Evolutionary conservation across 2,797 vertebrate genomes (phyloP), one percentile per base, ranked within the genome.

Genomic region (Coendou prehensilis): DNA sequence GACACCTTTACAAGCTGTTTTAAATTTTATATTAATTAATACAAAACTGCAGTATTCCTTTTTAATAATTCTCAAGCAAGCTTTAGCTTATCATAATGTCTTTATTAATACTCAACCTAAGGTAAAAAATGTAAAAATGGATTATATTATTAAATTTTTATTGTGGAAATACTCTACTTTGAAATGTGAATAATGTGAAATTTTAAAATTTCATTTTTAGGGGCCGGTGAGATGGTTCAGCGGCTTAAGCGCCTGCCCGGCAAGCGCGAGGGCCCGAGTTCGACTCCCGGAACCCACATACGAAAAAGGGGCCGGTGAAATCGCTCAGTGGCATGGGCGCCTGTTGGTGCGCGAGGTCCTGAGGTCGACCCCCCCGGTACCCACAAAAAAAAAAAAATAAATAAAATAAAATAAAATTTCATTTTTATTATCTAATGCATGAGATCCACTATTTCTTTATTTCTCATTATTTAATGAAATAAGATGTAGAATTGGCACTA

Each of bases 391-490:
- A n/a, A n/a, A n/a, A n/a, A n/a, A n/a, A n/a, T n/a, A n/a, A n/a
- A n/a, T n/a, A n/a, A n/a, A n/a, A n/a, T n/a, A n/a, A n/a, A n/a
- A n/a, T 10, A 10, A 84, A 5, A 26, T 90, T 97, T 90, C 0
- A 0, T 87, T 95, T 98, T 52, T 63, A 10, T 87, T 20, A 93
- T 97, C 69, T 82, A 89, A 69, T 50, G 6, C 14, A 50, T 67
- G 18, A 64, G 7, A 61, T 71, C 17, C 15, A 57, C 0, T 84
- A 0, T 2, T 54, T 52, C 15, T 30, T 88, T 96, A 57, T 96
- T 97, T 96, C 8, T 81, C 41, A 2, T 50, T 56, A 78, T 93
- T 85, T 92, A 57, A 82, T 28, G 2, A 92, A 81, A 13, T 45
- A 50, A 7, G 59, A 93, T 45, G 5, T 0, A 0, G 56, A 81